Conservation (phyloP, 2,113 vertebrate genomes). For the Melanerpes formicivorus region DNA sequence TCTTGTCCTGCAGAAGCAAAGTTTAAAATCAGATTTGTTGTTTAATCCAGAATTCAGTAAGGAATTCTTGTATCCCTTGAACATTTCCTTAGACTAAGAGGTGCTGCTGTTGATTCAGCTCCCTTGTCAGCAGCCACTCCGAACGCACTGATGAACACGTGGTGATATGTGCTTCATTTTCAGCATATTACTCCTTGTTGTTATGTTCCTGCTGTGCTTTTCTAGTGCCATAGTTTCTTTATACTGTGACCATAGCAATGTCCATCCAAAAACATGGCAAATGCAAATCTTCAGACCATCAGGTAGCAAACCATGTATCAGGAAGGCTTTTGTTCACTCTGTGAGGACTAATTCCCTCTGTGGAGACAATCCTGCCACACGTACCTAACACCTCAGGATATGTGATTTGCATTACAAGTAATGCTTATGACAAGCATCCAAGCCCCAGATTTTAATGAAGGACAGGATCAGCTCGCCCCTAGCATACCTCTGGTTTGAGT, state of each 20-base stretch:
- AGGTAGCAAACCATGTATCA: background rate
- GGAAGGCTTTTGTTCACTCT: background rate
- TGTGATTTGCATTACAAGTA: background rate
- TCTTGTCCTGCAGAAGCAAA: background rate
- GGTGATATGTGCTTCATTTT: background rate
- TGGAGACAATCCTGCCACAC: background rate
- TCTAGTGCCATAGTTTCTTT: background rate
- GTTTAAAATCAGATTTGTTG: background rate
- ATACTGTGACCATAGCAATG: background rate
- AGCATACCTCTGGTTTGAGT: constrained; percentile 14
- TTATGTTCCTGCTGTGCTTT: background rate
- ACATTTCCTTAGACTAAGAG: background rate
- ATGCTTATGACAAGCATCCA: background rate
- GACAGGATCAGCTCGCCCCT: constrained; percentile 3
- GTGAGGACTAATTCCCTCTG: background rate
- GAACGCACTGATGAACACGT: background rate
- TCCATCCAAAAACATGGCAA: background rate
- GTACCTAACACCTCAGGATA: background rate
- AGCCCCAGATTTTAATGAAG: constrained; percentile 25
- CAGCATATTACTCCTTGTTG: background rate
- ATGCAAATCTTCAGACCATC: background rate
- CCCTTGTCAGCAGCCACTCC: background rate
- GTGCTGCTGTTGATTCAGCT: background rate
- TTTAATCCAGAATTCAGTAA: background rate
- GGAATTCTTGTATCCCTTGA: background rate